These are phyloP conservation scores for Cottoperca gobio DNA, from an alignment of 2,797 vertebrate genomes.

Conservation along the genomic window DNA sequence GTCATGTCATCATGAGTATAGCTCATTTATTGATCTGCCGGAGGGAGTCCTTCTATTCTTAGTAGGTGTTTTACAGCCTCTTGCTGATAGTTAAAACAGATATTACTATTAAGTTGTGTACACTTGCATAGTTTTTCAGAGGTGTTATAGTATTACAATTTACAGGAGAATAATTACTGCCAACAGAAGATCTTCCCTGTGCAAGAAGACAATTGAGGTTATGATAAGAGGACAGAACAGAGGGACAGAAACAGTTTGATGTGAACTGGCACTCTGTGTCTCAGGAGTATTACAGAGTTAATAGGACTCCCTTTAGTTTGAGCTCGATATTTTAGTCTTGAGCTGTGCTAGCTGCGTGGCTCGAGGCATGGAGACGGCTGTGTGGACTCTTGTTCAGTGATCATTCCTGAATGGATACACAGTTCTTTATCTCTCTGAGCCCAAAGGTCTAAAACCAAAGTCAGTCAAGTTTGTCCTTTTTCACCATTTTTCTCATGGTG, in stretches of 20 bases:
- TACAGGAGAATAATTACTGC: neutral
- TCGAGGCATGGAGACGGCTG: neutral
- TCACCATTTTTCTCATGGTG: neutral
- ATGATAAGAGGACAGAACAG: neutral
- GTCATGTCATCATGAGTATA: neutral
- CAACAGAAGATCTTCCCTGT: neutral
- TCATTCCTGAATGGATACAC: neutral
- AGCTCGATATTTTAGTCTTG: neutral
- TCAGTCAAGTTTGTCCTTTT: neutral
- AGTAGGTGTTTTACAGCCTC: neutral
- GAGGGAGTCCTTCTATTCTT: neutral
- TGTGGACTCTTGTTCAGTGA: neutral
- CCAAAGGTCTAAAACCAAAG: neutral
- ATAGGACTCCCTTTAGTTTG: slow-evolving; percentile 1
- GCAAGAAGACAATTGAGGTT: neutral
- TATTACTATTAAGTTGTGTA: neutral
- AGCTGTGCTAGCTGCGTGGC: neutral
- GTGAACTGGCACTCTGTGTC: slow-evolving; percentile 1
- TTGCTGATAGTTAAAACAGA: slow-evolving; percentile 1
- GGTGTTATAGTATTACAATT: neutral
- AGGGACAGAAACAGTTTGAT: slow-evolving; percentile 12
- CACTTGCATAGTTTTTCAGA: neutral
- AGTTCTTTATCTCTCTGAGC: neutral
- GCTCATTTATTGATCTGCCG: slow-evolving; percentile 11
- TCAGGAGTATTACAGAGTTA: neutral